Evolutionary conservation across 2,797 vertebrate species (phyloP).

Genomic region (Coregonus ussuriensis): DNA sequence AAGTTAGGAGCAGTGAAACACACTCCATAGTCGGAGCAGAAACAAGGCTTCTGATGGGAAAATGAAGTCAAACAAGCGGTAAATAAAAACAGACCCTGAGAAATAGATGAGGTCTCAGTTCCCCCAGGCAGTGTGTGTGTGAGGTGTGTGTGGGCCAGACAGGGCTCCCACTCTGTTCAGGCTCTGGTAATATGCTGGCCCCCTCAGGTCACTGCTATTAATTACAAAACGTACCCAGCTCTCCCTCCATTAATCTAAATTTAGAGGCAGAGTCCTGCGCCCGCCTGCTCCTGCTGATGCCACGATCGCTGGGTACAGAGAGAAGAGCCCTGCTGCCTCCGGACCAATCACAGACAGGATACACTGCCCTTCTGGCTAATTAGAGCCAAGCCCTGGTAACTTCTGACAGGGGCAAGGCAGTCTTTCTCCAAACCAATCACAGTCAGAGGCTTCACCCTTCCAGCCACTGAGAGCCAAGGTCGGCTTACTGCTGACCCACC

Average conservation of each 20-base stretch:
- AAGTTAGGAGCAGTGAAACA: slow-evolving; percentile 41
- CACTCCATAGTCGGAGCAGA: slow-evolving; percentile 26
- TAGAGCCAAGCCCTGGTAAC: background rate
- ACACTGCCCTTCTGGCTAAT: slow-evolving; percentile 61
- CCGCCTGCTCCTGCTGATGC: slow-evolving; percentile 45
- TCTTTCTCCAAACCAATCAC: too few relatives aligned
- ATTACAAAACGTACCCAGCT: slow-evolving; percentile 63
- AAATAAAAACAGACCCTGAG: slow-evolving; percentile 53
- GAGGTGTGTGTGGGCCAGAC: slow-evolving; percentile 45
- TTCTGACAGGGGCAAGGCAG: slow-evolving; percentile 44
- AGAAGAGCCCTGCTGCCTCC: slow-evolving; percentile 42
- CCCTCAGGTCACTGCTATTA: slow-evolving; percentile 62
- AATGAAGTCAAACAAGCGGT: slow-evolving; percentile 56
- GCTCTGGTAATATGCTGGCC: slow-evolving; percentile 46
- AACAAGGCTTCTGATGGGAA: slow-evolving; percentile 45
- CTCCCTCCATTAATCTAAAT: slow-evolving; percentile 69
- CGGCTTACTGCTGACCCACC: slow-evolving; percentile 45
- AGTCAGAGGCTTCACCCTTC: slow-evolving; percentile 36
- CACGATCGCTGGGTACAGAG: background rate
- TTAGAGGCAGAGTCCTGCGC: slow-evolving; percentile 56
- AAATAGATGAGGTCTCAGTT: slow-evolving; percentile 54
- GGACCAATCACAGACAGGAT: slow-evolving; percentile 65
- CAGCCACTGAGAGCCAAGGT: slow-evolving; percentile 55
- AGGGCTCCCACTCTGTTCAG: slow-evolving; percentile 41
- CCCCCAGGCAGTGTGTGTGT: slow-evolving; percentile 19